Conservation (phyloP, 2,797 vertebrate genomes). For the Trichosurus vulpecula region DNA sequence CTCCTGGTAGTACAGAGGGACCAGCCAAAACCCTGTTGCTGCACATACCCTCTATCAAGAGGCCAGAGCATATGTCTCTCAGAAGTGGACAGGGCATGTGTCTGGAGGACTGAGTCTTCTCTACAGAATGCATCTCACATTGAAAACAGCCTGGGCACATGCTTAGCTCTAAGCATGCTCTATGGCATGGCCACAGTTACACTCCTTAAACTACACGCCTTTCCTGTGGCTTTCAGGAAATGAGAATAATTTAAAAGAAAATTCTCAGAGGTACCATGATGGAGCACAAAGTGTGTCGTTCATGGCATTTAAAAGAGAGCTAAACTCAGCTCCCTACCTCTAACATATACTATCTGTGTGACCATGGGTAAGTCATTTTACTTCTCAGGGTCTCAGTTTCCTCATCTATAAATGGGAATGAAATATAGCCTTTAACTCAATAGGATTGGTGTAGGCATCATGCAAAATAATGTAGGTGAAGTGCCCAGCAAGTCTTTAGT, state of each 20-base stretch:
- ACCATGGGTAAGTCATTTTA: neutral
- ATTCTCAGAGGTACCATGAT: too few relatives aligned
- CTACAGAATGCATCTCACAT: neutral
- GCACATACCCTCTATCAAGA: neutral
- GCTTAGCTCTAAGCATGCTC: neutral
- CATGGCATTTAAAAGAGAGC: neutral
- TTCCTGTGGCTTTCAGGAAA: neutral
- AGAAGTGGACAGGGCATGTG: neutral
- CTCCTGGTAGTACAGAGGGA: neutral
- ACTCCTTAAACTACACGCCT: neutral
- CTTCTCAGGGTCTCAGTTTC: neutral
- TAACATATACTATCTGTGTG: neutral
- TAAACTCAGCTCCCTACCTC: neutral
- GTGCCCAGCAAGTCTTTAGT: neutral
- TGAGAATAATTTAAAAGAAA: neutral
- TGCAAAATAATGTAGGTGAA: neutral
- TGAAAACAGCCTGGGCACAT: neutral
- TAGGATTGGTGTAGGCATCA: neutral
- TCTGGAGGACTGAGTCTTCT: neutral
- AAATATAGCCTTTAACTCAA: neutral
- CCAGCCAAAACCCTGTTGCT: neutral
- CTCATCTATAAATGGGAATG: neutral
- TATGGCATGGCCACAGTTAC: neutral
- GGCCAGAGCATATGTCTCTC: neutral
- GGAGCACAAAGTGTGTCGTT: neutral